Evolutionary conservation across 2,113 vertebrate species (phyloP).

Genomic region (Myotis davidii): DNA sequence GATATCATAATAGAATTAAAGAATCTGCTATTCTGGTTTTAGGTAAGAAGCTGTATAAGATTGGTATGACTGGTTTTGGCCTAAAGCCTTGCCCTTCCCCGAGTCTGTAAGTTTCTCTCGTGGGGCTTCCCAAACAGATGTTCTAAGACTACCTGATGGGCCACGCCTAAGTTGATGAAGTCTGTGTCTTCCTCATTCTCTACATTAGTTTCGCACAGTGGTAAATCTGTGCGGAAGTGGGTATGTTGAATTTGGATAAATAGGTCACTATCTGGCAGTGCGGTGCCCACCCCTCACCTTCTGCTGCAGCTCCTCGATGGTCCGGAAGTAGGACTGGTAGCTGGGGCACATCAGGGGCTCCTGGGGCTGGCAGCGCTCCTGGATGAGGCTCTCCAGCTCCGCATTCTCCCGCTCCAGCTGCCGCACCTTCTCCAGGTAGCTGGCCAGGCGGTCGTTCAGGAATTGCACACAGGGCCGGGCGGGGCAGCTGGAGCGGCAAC

Average conservation of each 20-base stretch:
- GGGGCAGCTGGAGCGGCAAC: constrained; percentile 59
- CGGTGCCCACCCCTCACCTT: constrained; percentile 67
- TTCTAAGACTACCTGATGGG: not conserved
- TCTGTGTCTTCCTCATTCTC: not conserved
- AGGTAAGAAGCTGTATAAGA: not conserved
- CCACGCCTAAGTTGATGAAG: not conserved
- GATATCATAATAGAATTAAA: not conserved
- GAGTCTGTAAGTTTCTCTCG: not conserved
- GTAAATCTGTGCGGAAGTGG: not conserved
- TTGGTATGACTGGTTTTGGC: not conserved
- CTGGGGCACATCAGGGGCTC: constrained; percentile 43
- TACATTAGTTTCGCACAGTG: not conserved
- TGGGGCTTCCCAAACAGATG: not conserved
- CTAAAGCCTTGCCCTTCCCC: not conserved
- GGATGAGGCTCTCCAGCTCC: constrained; percentile 84
- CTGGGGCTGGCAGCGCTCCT: constrained; percentile 73
- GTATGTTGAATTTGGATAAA: not conserved
- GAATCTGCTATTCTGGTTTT: not conserved
- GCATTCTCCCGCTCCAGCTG: constrained; percentile 83
- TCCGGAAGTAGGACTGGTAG: constrained; percentile 73
- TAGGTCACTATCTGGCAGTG: not conserved
- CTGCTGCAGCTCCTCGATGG: constrained; percentile 77
- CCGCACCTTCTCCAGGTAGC: constrained; percentile 84
- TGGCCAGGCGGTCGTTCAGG: constrained; percentile 87
- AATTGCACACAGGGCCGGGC: constrained; percentile 82